phyloP scores from a whole-genome alignment of 2,888 invertebrate species.

The Loripinus fragilis region DNA sequence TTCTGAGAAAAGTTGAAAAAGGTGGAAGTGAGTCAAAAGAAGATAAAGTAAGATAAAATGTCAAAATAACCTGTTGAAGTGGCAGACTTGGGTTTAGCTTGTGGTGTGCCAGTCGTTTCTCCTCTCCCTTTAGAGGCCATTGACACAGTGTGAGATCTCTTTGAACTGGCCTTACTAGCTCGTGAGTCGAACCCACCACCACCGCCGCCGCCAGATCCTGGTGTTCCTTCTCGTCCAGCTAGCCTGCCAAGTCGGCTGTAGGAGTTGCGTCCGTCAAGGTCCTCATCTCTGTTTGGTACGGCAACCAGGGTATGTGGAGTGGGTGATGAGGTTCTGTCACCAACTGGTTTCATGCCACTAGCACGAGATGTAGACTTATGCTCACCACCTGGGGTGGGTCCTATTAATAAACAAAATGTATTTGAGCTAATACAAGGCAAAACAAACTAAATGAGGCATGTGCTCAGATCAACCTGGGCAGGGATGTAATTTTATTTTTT shows the following conservation, averaged over 20 bases:
- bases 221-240: conserved; percentile 67
- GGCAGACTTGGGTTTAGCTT: conserved; percentile 58
- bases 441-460: too few relatives aligned
- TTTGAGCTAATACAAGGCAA: too few relatives aligned
- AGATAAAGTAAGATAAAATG: too few relatives aligned
- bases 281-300: conserved; percentile 61
- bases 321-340: conserved; percentile 49
- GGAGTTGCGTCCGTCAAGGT: conserved; percentile 59
- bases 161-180: conserved; percentile 59
- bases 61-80: conserved; percentile 62
- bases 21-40: too few relatives aligned
- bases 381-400: conserved; percentile 44
- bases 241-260: conserved; percentile 74
- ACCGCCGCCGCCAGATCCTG: conserved; percentile 47
- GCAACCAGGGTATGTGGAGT: conserved; percentile 67
- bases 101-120: conserved; percentile 42
- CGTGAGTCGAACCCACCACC: conserved; percentile 56
- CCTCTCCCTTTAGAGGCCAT: conserved; percentile 49
- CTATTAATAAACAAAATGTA: conserved; percentile 18
- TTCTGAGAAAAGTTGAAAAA: too few relatives aligned
- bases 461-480: too few relatives aligned
- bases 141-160: conserved; percentile 51
- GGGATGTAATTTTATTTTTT: too few relatives aligned
- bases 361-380: conserved; percentile 44
- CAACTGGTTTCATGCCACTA: conserved; percentile 50